Conservation (phyloP, 1,140 invertebrate species). For the Wasmannia auropunctata region DNA sequence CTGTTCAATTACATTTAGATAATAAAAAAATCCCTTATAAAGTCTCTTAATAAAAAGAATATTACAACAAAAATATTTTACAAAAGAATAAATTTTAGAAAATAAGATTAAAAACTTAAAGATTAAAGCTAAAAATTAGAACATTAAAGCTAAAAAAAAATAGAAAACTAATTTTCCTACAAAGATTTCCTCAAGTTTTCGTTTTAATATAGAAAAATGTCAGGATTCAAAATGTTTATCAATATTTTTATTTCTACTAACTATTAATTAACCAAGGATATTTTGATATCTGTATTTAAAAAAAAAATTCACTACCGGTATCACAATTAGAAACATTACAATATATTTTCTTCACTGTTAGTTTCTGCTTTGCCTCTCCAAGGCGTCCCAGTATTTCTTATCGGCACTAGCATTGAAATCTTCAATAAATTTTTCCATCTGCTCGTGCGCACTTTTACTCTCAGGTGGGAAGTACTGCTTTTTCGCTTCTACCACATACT, state of each 20-base stretch:
- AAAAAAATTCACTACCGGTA: not conserved
- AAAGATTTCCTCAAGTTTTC: not conserved
- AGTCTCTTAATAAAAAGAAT: not conserved
- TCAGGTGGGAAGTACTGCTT: constrained; percentile 85
- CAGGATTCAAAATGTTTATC: not conserved
- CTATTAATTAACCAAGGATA: not conserved
- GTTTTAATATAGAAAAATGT: not conserved
- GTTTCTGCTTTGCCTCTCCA: constrained; percentile 48
- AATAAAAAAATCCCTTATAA: not conserved
- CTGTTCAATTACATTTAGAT: not conserved
- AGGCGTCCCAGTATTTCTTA: constrained; percentile 1
- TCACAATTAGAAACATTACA: not conserved
- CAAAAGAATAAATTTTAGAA: not conserved
- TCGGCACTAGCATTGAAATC: constrained; percentile 36
- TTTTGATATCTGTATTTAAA: not conserved
- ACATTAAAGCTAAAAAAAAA: no score
- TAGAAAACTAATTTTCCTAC: not conserved
- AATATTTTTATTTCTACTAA: constrained; percentile 12
- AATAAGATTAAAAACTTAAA: not conserved
- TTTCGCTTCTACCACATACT: constrained; percentile 91
- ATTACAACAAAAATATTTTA: not conserved
- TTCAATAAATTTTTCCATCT: constrained; percentile 37
- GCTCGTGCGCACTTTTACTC: not conserved
- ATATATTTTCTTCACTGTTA: not conserved
- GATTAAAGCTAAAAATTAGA: no score